Conservation (phyloP, 2,797 vertebrate genomes). For the Acanthurus tractus region DNA sequence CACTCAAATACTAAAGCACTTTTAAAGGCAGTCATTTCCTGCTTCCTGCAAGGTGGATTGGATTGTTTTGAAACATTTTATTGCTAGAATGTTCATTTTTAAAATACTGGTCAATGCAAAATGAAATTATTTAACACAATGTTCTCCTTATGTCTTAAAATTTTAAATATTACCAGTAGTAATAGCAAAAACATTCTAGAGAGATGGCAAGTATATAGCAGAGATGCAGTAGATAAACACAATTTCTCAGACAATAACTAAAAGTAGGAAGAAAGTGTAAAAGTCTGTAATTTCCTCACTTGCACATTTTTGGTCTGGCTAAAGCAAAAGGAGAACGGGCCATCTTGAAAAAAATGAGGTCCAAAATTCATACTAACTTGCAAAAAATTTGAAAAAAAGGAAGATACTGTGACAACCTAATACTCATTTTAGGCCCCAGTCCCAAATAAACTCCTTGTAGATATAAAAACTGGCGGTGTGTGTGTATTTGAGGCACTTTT, state of each 20-base stretch:
- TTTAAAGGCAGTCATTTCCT: not conserved
- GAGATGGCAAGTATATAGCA: not conserved
- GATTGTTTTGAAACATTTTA: not conserved
- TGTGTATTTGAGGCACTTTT: conserved; percentile 24
- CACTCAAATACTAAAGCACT: conserved; percentile 1
- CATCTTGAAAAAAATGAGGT: not conserved
- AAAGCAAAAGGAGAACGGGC: not conserved
- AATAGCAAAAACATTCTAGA: not conserved
- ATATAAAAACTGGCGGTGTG: conserved; percentile 14
- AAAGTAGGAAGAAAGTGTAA: not conserved
- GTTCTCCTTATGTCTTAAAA: not conserved
- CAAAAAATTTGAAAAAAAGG: not conserved
- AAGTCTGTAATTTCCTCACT: not conserved
- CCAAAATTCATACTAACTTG: not conserved
- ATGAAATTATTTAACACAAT: not conserved
- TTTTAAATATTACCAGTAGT: not conserved
- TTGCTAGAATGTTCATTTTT: not conserved
- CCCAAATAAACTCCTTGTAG: not conserved
- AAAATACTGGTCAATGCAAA: not conserved
- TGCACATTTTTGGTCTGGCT: not conserved
- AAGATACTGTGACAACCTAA: not conserved
- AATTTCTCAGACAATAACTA: not conserved
- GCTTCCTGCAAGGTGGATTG: not conserved
- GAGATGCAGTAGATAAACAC: not conserved
- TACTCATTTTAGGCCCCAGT: not conserved